Evolutionary conservation across 1,140 invertebrate species (phyloP).

Genomic region (Heliconius eleuchia): DNA sequence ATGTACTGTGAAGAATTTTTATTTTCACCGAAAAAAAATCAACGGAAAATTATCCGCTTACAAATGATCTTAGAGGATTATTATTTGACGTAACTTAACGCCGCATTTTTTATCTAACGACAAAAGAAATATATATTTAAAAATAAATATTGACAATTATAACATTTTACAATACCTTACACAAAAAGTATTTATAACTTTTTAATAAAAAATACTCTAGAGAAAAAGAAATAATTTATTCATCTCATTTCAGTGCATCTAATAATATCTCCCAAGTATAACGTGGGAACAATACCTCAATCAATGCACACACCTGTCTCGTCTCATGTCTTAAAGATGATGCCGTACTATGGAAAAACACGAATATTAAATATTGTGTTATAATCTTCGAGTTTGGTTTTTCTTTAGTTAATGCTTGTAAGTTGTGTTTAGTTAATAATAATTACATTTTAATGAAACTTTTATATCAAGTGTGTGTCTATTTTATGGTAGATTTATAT

Average conservation of each 20-base stretch:
- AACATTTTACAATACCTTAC: too few species aligned
- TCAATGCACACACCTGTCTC: constrained; percentile 67
- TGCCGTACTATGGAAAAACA: constrained; percentile 21
- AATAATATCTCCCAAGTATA: background rate
- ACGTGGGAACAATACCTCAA: constrained; percentile 75
- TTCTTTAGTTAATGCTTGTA: background rate
- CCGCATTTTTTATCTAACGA: too few species aligned
- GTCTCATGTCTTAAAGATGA: constrained; percentile 40
- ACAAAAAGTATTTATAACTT: background rate
- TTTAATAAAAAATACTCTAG: background rate
- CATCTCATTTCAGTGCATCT: constrained; percentile 19
- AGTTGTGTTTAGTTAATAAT: background rate
- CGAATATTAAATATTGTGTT: background rate
- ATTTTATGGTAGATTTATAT: background rate
- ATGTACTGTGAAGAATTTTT: too few species aligned
- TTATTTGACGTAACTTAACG: too few species aligned
- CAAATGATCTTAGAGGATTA: too few species aligned
- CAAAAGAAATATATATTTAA: too few species aligned
- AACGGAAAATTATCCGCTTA: too few species aligned
- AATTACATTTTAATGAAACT: background rate
- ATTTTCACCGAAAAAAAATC: too few species aligned
- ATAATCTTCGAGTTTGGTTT: background rate
- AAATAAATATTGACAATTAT: too few species aligned
- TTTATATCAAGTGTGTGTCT: background rate
- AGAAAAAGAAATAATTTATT: background rate